Percentiles rank a stretch among this genome's conserved stretches.
These are phyloP conservation scores for Xyrauchen texanus DNA, from an alignment of 2,113 vertebrate species.

Conservation along the genomic window DNA sequence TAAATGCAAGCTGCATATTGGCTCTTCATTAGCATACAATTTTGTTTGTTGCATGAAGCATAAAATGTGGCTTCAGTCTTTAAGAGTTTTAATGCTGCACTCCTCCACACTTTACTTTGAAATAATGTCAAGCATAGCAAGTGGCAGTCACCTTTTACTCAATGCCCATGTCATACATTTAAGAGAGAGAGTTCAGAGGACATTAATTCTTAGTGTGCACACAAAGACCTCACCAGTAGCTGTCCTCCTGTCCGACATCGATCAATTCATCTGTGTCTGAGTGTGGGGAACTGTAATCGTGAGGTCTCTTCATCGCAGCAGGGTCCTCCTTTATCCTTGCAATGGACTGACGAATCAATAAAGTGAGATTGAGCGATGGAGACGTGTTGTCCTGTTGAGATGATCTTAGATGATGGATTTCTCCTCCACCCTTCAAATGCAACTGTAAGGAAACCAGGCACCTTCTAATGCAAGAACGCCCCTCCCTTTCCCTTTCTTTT, in stretches of 20 bases:
- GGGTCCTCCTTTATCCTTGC: conserved; percentile 6
- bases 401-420: conserved; percentile 23
- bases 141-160: too few species aligned
- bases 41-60: too few species aligned
- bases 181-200: too few species aligned
- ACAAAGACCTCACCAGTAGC: conserved; percentile 80
- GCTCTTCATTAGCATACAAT: too few species aligned
- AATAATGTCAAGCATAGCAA: neutral
- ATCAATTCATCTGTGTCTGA: conserved; percentile 88
- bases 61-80: too few species aligned
- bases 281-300: conserved; percentile 86
- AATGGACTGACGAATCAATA: conserved; percentile 30
- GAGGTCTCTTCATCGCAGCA: conserved; percentile 85
- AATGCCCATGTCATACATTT: too few species aligned
- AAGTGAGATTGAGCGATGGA: conserved; percentile 1
- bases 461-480: conserved; percentile 32
- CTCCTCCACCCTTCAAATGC: conserved; percentile 29
- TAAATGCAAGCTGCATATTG: too few species aligned
- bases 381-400: conserved; percentile 15
- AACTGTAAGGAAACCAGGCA: conserved; percentile 38
- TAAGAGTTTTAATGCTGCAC: neutral
- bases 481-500: conserved; percentile 29
- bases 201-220: too few species aligned
- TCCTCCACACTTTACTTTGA: neutral
- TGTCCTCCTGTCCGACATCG: conserved; percentile 86